phyloP scores from a whole-genome alignment of 2,797 vertebrate genomes.

The Eospalax fontanierii region DNA sequence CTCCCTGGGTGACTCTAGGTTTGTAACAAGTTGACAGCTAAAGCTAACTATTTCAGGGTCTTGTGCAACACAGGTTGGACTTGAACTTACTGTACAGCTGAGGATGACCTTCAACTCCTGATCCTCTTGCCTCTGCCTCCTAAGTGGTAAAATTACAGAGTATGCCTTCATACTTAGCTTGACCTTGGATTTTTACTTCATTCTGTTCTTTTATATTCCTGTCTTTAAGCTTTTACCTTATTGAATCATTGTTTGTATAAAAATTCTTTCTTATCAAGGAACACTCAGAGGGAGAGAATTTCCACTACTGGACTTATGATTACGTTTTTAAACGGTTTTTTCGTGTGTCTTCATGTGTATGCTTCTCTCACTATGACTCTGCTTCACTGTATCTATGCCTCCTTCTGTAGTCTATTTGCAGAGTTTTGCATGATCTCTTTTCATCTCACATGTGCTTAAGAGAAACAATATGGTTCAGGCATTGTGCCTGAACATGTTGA shows the following conservation, averaged over 20 bases:
- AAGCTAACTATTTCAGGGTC: no score
- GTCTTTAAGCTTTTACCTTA: neutral
- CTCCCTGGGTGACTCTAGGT: neutral
- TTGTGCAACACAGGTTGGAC: no score
- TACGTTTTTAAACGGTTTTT: constrained; percentile 10
- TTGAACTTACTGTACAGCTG: no score
- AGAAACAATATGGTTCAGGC: neutral
- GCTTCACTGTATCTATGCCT: neutral
- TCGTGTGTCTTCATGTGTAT: neutral
- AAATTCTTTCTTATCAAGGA: constrained; percentile 41
- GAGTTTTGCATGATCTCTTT: constrained; percentile 30
- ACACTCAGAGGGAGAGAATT: neutral
- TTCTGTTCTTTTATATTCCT: no score
- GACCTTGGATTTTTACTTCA: no score
- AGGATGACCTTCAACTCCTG: no score
- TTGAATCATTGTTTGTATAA: constrained; percentile 41
- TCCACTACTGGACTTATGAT: constrained; percentile 17
- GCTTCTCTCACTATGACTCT: neutral
- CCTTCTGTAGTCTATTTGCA: neutral
- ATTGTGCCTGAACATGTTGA: neutral
- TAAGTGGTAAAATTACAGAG: no score
- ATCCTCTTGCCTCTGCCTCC: no score
- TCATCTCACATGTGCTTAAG: neutral
- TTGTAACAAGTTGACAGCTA: no score
- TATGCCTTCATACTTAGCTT: no score